These are phyloP conservation scores for Syngnathus typhle DNA, from an alignment of 2,113 vertebrate genomes.

Conservation along the genomic window DNA sequence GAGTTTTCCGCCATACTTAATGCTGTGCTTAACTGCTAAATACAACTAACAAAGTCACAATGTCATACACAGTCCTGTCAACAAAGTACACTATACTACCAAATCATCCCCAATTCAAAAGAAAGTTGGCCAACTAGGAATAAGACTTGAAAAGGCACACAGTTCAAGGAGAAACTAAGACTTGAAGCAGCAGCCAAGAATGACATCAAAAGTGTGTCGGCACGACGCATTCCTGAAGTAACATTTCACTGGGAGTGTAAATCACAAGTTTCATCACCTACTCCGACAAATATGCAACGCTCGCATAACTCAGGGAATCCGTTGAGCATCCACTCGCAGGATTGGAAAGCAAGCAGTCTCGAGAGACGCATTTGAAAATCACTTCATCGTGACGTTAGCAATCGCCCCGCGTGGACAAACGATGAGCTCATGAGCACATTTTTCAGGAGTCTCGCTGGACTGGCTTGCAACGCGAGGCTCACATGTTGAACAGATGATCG, in stretches of 20 bases:
- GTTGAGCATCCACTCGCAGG: neutral
- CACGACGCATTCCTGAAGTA: constrained; percentile 1
- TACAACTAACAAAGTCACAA: neutral
- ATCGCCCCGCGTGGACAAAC: neutral
- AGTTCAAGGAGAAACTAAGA: neutral
- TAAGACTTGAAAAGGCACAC: neutral
- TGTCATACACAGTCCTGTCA: neutral
- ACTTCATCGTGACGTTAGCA: constrained; percentile 1
- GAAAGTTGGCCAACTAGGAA: neutral
- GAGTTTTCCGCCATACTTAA: neutral
- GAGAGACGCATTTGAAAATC: neutral
- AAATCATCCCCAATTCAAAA: neutral
- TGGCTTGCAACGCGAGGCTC: neutral
- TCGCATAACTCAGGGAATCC: neutral
- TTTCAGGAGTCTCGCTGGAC: constrained; percentile 3
- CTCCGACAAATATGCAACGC: constrained; percentile 1
- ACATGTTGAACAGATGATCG: constrained; percentile 3
- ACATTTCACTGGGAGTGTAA: neutral
- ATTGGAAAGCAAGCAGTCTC: neutral
- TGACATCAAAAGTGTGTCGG: neutral
- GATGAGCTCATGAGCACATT: constrained; percentile 3
- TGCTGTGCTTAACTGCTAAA: neutral
- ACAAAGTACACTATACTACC: neutral
- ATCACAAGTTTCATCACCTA: constrained; percentile 6
- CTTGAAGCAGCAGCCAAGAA: neutral